These are phyloP conservation scores for Platyscelio sp. DNA, from an alignment of 2,888 invertebrate species.

Conservation along the genomic window DNA sequence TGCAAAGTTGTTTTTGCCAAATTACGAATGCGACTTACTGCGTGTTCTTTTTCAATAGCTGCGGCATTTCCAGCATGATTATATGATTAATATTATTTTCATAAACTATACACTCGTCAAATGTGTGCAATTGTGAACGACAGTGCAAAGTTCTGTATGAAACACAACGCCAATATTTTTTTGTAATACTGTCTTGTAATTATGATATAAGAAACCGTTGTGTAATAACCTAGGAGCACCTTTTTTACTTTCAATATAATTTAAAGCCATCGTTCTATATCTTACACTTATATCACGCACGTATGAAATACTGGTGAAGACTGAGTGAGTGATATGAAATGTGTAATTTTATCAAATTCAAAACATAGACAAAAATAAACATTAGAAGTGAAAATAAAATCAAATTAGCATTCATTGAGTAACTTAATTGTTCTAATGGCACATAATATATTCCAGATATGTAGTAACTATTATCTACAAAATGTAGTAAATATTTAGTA, in stretches of 20 bases:
- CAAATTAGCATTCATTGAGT: too few species aligned
- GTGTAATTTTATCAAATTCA: too few species aligned
- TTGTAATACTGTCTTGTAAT: neutral
- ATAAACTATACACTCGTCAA: neutral
- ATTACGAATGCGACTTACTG: neutral
- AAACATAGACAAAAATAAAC: too few species aligned
- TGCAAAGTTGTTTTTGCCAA: neutral
- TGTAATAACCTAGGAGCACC: neutral
- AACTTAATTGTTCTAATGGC: too few species aligned
- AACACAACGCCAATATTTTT: slow-evolving; percentile 1
- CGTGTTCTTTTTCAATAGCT: neutral
- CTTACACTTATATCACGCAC: too few species aligned
- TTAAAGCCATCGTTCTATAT: too few species aligned
- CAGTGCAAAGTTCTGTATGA: neutral
- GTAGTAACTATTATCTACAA: too few species aligned
- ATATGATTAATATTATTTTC: neutral
- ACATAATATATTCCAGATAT: too few species aligned
- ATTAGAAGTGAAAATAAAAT: too few species aligned
- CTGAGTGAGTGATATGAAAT: too few species aligned
- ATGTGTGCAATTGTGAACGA: neutral
- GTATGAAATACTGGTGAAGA: too few species aligned
- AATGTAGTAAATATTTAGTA: too few species aligned
- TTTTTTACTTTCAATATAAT: neutral
- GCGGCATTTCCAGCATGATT: neutral
- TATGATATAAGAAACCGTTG: neutral